A percentile compares a stretch with the other conserved stretches of the same genome.
These are phyloP conservation scores for Ephialtes manifestator DNA, from an alignment of 2,888 invertebrate genomes.

Conservation along the genomic window DNA sequence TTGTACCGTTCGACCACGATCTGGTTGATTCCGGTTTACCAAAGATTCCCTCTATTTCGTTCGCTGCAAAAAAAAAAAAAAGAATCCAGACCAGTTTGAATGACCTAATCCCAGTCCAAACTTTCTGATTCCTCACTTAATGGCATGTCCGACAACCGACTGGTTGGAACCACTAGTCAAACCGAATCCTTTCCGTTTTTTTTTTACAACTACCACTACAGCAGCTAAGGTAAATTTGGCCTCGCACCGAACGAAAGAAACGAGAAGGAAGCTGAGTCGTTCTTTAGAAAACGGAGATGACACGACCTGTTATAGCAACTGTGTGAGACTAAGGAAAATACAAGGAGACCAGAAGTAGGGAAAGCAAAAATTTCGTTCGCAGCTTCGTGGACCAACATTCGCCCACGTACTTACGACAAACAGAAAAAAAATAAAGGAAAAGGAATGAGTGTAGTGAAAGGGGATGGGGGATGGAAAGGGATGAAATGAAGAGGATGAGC, in stretches of 20 bases:
- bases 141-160: neutral
- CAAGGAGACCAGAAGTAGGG: neutral
- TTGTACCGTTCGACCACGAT: neutral
- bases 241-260: neutral
- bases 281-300: slow-evolving; percentile 39
- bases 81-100: neutral
- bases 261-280: slow-evolving; percentile 18
- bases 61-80: neutral
- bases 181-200: neutral
- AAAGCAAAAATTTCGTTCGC: slow-evolving; percentile 53
- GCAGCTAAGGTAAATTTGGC: slow-evolving; percentile 22
- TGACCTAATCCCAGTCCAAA: neutral
- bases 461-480: slow-evolving; percentile 34
- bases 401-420: slow-evolving; percentile 37
- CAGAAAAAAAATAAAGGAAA: slow-evolving; percentile 21
- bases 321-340: slow-evolving; percentile 16
- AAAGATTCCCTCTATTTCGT: neutral
- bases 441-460: neutral
- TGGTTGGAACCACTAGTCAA: neutral
- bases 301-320: slow-evolving; percentile 12
- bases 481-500: slow-evolving; percentile 58
- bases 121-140: neutral
- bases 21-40: neutral
- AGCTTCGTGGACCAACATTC: slow-evolving; percentile 56
- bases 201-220: neutral